Evolutionary conservation across 2,797 vertebrate genomes (phyloP).

Genomic region (Schizothorax lantsangensis): DNA sequence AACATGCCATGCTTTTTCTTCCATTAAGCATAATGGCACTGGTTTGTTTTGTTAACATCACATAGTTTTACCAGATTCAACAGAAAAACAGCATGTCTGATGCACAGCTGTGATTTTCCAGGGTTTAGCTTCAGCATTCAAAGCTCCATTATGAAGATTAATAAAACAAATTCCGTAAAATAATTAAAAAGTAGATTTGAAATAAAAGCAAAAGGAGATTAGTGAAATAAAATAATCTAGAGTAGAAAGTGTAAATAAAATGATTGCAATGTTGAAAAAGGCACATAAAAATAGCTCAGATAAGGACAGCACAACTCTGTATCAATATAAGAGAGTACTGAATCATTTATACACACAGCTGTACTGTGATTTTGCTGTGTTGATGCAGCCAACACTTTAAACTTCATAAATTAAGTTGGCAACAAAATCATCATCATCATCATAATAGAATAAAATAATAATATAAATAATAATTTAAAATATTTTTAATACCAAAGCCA

Average conservation of each 20-base stretch:
- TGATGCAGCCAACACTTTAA: not conserved
- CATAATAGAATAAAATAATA: not conserved
- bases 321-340: not conserved
- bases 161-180: not conserved
- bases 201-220: not conserved
- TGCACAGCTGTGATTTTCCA: not conserved
- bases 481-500: not conserved
- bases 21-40: not conserved
- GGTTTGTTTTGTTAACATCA: not conserved
- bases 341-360: not conserved
- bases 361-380: not conserved
- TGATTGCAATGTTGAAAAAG: not conserved
- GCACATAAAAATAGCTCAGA: conserved; percentile 8
- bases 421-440: not conserved
- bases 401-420: not conserved
- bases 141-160: conserved; percentile 4
- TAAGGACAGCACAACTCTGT: not conserved
- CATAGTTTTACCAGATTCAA: not conserved
- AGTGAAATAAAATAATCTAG: not conserved
- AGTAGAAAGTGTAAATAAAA: not conserved
- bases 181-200: not conserved
- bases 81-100: not conserved
- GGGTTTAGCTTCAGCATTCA: not conserved
- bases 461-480: not conserved
- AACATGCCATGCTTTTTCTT: not conserved